Evolutionary conservation across 2,113 vertebrate species (phyloP).

Genomic region (Microcebus jonahi): DNA sequence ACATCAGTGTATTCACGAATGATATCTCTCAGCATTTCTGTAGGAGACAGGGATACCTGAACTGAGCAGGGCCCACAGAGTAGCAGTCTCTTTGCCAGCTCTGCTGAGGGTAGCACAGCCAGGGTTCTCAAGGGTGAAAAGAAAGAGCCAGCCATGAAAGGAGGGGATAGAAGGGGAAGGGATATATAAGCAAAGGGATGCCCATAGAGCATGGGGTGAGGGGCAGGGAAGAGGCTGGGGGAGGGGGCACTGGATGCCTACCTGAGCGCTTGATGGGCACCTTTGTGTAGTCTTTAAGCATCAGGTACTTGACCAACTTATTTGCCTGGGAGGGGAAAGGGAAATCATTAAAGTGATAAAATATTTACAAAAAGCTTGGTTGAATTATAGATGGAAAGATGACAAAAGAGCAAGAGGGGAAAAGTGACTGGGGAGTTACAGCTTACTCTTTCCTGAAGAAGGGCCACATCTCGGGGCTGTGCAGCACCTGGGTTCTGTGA

Average conservation of each 20-base stretch:
- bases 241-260: conserved; percentile 61
- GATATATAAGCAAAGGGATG: not conserved
- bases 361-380: conserved; percentile 25
- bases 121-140: not conserved
- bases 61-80: not conserved
- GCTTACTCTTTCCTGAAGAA: conserved; percentile 80
- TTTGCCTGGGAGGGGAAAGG: conserved; percentile 83
- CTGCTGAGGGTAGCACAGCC: not conserved
- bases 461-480: conserved; percentile 72
- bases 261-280: conserved; percentile 90
- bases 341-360: not conserved
- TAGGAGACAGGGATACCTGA: accelerated
- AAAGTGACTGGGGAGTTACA: not conserved
- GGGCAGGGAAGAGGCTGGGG: accelerated
- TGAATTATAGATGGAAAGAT: not conserved
- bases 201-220: not conserved
- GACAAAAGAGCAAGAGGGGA: not conserved
- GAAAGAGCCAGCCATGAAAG: not conserved
- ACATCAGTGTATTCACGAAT: conserved; percentile 89
- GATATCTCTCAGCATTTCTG: conserved; percentile 93
- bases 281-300: conserved; percentile 94
- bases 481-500: conserved; percentile 72
- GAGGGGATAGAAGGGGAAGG: not conserved
- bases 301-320: conserved; percentile 92
- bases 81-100: not conserved